Evolutionary conservation across 2,113 vertebrate species (phyloP), one percentile per base, ranked within the genome.

Genomic region (Ctenodactylus gundi): DNA sequence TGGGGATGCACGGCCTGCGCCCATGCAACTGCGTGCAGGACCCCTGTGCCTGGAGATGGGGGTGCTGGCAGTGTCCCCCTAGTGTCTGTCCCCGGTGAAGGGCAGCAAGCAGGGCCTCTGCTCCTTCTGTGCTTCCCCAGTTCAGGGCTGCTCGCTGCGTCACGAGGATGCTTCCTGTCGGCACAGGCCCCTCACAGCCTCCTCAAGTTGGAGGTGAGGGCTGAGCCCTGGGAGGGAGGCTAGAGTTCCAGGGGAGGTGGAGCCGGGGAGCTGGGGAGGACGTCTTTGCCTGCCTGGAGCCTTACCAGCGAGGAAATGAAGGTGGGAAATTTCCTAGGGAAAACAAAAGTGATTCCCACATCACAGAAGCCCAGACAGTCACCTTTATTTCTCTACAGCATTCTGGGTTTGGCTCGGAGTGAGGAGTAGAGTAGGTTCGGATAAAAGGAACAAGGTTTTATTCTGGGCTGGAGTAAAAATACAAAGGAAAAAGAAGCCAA

Each of bases 391-490:
- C 80, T 72, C 94, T 62, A 92, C 84, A 96, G 96, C 96, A 6
- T 96, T 93, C 91, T 87, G 72, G 67, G 60, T 84, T 90, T 65
- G 91, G 41, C 55, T 65, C 60, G 18, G n/a, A n/a, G n/a, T n/a
- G n/a, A n/a, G n/a, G n/a, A n/a, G n/a, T n/a, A n/a, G 65, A 92
- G 73, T 83, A 97, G 98, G 98, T 98, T 98, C 97, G 31, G 25
- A 78, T 88, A 92, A 97, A 80, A 88, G n/a, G 92, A 95, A 84
- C 51, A 44, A 91, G 91, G 81, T 13, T 90, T 85, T 13, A 88
- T 70, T 87, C 93, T 36, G 93, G 95, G 81, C 94, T 57, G 80
- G 85, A n/a, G 95, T 31, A 90, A 82, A 90, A 76, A 80, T 34
- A 53, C 82, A 94, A 81, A 89, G 84, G 85, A 57, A 76, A 68